phyloP scores from a whole-genome alignment of 2,888 invertebrate species.

The Philereme transversata region DNA sequence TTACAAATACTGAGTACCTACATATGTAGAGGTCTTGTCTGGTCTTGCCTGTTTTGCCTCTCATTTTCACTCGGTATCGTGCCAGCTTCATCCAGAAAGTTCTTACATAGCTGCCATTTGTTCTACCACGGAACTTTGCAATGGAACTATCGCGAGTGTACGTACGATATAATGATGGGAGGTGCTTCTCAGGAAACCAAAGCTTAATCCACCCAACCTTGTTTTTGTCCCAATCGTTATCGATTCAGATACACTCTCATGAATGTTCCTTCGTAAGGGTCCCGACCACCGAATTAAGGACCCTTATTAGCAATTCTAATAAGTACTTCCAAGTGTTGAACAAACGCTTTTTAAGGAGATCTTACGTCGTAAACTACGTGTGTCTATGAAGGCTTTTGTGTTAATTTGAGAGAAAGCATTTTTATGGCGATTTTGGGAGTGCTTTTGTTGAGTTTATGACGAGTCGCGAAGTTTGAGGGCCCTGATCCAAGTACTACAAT shows the following conservation, averaged over 20 bases:
- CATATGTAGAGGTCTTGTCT: too few relatives aligned
- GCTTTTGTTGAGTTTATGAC: conserved; percentile 26
- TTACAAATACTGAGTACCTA: too few relatives aligned
- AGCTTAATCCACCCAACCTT: conserved; percentile 31
- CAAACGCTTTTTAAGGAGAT: conserved; percentile 41
- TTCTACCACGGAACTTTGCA: too few relatives aligned
- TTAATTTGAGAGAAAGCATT: conserved; percentile 38
- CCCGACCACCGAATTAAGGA: conserved; percentile 39
- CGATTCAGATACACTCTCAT: conserved; percentile 38
- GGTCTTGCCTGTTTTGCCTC: too few relatives aligned
- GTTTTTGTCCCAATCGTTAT: conserved; percentile 41
- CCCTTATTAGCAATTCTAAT: conserved; percentile 56
- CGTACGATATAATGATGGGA: too few relatives aligned
- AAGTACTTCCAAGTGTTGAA: conserved; percentile 38
- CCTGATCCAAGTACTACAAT: background rate
- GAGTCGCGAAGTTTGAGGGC: conserved; percentile 20
- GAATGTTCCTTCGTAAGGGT: conserved; percentile 33
- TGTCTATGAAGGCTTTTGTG: conserved; percentile 31
- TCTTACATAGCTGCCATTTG: too few relatives aligned
- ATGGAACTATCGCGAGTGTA: too few relatives aligned
- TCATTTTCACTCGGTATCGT: too few relatives aligned
- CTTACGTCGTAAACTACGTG: conserved; percentile 37
- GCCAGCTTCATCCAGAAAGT: too few relatives aligned
- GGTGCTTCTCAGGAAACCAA: too few relatives aligned
- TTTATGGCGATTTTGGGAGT: conserved; percentile 23